A percentile compares a stretch with the other conserved stretches of the same genome.
These are phyloP conservation scores for Silurus glanis DNA, from an alignment of 2,113 vertebrate species.

Conservation along the genomic window DNA sequence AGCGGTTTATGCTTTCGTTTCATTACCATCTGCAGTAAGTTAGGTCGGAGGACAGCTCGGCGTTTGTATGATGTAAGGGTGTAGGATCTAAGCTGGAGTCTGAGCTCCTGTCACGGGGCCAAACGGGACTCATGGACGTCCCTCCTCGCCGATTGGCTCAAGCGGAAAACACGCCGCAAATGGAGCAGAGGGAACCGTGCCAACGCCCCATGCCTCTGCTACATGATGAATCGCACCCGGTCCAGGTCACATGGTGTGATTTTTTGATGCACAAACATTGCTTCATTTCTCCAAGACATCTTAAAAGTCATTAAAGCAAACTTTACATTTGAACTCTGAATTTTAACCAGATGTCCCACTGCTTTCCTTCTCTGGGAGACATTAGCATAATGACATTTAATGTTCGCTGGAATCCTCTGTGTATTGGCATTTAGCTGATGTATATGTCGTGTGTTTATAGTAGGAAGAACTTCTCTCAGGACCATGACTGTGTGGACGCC, in stretches of 20 bases:
- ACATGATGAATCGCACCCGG: constrained; percentile 29
- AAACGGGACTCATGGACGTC: background rate
- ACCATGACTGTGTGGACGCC: background rate
- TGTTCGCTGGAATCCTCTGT: background rate
- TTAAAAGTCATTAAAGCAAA: background rate
- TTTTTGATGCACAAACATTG: background rate
- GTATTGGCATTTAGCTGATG: background rate
- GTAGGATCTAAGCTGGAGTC: background rate
- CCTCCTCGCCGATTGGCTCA: background rate
- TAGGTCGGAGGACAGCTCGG: background rate
- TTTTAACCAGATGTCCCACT: constrained; percentile 18
- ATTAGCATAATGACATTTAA: constrained; percentile 13
- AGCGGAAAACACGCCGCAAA: constrained; percentile 4
- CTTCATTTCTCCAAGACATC: background rate
- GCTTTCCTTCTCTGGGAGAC: background rate
- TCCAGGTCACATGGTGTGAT: background rate
- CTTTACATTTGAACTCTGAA: background rate
- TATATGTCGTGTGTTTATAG: constrained; percentile 7
- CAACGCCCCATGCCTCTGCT: background rate
- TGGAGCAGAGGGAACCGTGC: constrained; percentile 1
- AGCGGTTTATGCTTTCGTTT: constrained; percentile 5
- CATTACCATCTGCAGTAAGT: constrained; percentile 33
- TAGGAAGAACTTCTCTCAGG: background rate
- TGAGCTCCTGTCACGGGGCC: background rate
- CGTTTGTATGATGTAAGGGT: constrained; percentile 3